Evolutionary conservation across 2,113 vertebrate species (phyloP).

Genomic region (Halcyon malimbica): DNA sequence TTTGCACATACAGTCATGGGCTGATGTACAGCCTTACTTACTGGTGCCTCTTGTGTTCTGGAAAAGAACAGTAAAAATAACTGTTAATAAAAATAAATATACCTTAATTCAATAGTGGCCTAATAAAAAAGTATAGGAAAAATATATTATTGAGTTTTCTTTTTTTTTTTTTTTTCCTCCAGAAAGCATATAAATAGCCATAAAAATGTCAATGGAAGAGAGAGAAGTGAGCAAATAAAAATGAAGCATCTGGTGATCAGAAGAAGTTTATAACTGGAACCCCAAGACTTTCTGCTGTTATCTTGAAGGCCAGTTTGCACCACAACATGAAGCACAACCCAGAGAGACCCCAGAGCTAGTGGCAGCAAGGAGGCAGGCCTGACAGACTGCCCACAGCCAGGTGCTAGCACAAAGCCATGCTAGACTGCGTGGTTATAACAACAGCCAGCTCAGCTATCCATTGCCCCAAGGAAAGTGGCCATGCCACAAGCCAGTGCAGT

Average conservation of each 20-base stretch:
- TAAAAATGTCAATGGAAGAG: slow-evolving; percentile 23
- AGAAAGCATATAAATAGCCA: neutral
- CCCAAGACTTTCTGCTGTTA: neutral
- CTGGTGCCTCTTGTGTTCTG: neutral
- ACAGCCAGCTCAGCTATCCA: neutral
- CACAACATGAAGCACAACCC: neutral
- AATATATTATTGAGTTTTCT: neutral
- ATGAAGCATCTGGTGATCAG: neutral
- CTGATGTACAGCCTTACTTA: slow-evolving; percentile 20
- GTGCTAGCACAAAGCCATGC: neutral
- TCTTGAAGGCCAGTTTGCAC: neutral
- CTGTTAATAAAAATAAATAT: slow-evolving; percentile 48
- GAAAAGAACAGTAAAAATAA: slow-evolving; percentile 23
- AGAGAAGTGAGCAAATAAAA: slow-evolving; percentile 1
- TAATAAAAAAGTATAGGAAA: slow-evolving; percentile 46
- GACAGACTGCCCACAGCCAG: neutral
- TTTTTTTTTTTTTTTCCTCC: neutral
- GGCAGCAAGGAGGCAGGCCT: neutral
- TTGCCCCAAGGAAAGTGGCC: neutral
- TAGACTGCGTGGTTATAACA: neutral
- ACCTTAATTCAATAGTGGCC: slow-evolving; percentile 22
- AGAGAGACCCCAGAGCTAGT: neutral
- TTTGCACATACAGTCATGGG: neutral
- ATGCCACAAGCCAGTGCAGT: neutral
- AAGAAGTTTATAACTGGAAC: neutral